Percentiles rank a stretch among this genome's conserved stretches.
Evolutionary conservation across 2,113 vertebrate species (phyloP).

Genomic region (Pampusana beccarii): DNA sequence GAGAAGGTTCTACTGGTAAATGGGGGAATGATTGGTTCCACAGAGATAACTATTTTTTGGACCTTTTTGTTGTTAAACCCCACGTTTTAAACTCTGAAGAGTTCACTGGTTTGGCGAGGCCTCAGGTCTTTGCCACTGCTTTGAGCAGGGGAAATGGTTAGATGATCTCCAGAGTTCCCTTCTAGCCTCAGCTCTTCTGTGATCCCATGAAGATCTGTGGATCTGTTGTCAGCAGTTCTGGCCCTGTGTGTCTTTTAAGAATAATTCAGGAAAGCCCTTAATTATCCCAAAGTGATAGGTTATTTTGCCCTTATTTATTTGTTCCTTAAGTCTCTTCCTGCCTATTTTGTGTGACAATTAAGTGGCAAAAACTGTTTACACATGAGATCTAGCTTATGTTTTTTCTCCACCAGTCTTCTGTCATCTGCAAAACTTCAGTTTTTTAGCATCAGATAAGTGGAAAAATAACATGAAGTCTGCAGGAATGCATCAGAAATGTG

Average conservation of each 20-base stretch:
- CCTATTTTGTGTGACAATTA: not conserved
- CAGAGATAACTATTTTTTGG: not conserved
- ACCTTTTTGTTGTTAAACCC: not conserved
- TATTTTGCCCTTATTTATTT: not conserved
- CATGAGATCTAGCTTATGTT: not conserved
- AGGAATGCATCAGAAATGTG: not conserved
- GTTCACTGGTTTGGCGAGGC: not conserved
- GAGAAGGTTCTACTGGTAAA: not conserved
- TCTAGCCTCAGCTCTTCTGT: not conserved
- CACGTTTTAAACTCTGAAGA: not conserved
- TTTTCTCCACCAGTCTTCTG: not conserved
- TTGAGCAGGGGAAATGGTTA: not conserved
- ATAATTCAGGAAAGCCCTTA: not conserved
- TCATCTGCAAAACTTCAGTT: not conserved
- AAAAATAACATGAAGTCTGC: not conserved
- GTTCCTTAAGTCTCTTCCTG: not conserved
- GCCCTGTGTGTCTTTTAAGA: not conserved
- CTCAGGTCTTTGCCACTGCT: not conserved
- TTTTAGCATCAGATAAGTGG: not conserved
- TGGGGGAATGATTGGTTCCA: not conserved
- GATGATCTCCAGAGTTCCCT: not conserved
- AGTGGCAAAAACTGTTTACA: not conserved
- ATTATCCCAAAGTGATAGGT: not conserved
- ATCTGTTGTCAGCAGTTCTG: not conserved
- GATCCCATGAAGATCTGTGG: not conserved